A percentile compares a stretch with the other conserved stretches of the same genome.
These are phyloP conservation scores for Phyllostomus hastatus DNA, from an alignment of 2,113 vertebrate genomes.

Conservation along the genomic window DNA sequence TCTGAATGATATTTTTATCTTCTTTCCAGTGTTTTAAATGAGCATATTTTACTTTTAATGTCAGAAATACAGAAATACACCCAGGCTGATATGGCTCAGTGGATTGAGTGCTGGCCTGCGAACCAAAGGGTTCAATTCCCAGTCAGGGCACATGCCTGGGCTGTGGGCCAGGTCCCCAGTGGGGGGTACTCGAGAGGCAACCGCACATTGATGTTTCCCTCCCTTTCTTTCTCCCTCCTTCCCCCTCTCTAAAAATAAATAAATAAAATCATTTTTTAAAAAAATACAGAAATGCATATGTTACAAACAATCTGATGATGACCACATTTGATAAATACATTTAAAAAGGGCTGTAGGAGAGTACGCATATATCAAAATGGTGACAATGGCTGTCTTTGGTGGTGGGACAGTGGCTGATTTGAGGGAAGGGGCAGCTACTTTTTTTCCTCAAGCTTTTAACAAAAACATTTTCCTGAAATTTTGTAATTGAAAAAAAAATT, in stretches of 20 bases:
- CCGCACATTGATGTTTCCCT: too few relatives aligned
- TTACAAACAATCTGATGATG: neutral
- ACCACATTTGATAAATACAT: neutral
- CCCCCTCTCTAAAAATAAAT: too few relatives aligned
- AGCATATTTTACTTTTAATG: neutral
- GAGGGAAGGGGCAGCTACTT: neutral
- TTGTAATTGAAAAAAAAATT: neutral
- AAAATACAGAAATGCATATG: neutral
- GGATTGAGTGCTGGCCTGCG: too few relatives aligned
- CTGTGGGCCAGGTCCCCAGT: too few relatives aligned
- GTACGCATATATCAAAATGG: neutral
- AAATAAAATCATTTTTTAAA: too few relatives aligned
- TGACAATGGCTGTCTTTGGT: neutral
- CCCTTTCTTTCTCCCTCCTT: too few relatives aligned
- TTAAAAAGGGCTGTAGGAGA: neutral
- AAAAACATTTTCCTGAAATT: neutral
- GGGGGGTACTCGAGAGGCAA: too few relatives aligned
- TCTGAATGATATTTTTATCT: neutral
- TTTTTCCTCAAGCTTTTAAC: neutral
- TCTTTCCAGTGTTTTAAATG: neutral
- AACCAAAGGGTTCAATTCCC: too few relatives aligned
- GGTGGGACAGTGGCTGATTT: neutral
- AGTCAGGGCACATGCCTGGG: too few relatives aligned
- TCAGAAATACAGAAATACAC: neutral
- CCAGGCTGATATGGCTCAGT: too few relatives aligned